Base-by-base conservation (phyloP, 2,888 invertebrate genomes). In the Drosophila melanocephala region DNA sequence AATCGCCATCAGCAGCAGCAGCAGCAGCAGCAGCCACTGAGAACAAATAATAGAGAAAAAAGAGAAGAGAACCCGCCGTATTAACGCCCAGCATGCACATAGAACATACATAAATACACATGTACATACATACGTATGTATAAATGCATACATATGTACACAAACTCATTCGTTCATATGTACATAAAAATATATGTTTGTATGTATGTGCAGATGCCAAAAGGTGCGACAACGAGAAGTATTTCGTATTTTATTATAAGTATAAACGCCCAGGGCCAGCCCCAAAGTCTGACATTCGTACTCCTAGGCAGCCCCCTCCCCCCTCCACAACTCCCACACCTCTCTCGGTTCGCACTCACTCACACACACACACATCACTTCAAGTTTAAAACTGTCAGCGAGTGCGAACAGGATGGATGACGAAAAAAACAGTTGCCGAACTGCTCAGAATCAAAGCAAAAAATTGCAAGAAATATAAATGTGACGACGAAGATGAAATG, bases 171-270 rank as follows among this genome's bases (percentile, higher is more conserved):
- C 52, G 37, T 57, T n/a, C 39, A 35, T 72, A 59, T 61, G 22
- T 63, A 60, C 52, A 61, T 56, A 69, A 28, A 70, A 47, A 52
- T 6, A 62, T 71, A 35, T 51, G 32, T 67, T 44, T 64, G 53
- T 62, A 28, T 74, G 52, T 77, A 55, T 58, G 50, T 71, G 58
- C 58, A 83, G 79, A 76, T 79, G 80, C 79, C 83, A 82, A 89
- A 87, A 87, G 90, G 90, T 87, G 87, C 90, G 89, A 85, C 79
- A 79, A 77, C 83, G 77, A 73, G 74, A 80, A 85, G 85, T 77
- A 89, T 89, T 85, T 85, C 87, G 84, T 79, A 73, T 85, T 87
- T 89, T 86, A 86, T 86, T 79, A 75, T 79, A 79, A 79, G 82
- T 82, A 81, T 82, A 64, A 82, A 82, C 89, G 82, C 86, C 86